Percentiles rank a stretch among this genome's conserved stretches.
Evolutionary conservation across 2,888 invertebrate species (phyloP).

Genomic region (Alloscopus bannaensis): DNA sequence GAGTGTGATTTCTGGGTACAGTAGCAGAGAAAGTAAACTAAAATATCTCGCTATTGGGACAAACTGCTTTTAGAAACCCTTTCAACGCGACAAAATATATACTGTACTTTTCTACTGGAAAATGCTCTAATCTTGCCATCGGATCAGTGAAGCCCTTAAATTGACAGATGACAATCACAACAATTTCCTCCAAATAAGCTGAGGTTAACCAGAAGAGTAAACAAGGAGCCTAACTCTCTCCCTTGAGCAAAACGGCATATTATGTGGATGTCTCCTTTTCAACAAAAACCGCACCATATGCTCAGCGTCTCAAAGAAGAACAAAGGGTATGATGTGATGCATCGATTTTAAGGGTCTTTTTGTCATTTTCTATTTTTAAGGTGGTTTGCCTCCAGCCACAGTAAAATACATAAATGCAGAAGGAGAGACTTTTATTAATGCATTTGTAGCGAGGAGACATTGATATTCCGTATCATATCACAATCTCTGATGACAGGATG

Average conservation of each 20-base stretch:
- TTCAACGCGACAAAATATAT: background rate
- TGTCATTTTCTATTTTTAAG: background rate
- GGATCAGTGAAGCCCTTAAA: background rate
- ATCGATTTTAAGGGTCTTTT: constrained; percentile 3
- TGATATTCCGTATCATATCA: constrained; percentile 27
- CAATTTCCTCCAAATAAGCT: background rate
- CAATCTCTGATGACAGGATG: constrained; percentile 30
- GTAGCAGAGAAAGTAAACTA: background rate
- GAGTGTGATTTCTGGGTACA: background rate
- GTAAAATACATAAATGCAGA: constrained; percentile 8
- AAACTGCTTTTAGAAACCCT: background rate
- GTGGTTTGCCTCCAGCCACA: background rate
- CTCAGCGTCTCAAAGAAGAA: background rate
- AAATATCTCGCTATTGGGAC: background rate
- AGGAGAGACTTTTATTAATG: constrained; percentile 26
- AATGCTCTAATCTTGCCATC: background rate
- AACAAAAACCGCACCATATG: constrained; percentile 1
- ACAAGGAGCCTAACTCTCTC: background rate
- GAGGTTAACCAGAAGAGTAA: constrained; percentile 13
- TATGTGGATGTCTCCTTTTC: background rate
- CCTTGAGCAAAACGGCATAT: background rate
- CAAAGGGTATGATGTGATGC: background rate
- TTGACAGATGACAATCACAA: constrained; percentile 5
- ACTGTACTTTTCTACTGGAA: background rate
- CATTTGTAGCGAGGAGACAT: constrained; percentile 16